phyloP scores from a whole-genome alignment of 2,113 vertebrate genomes.

The Danionella cerebrum region DNA sequence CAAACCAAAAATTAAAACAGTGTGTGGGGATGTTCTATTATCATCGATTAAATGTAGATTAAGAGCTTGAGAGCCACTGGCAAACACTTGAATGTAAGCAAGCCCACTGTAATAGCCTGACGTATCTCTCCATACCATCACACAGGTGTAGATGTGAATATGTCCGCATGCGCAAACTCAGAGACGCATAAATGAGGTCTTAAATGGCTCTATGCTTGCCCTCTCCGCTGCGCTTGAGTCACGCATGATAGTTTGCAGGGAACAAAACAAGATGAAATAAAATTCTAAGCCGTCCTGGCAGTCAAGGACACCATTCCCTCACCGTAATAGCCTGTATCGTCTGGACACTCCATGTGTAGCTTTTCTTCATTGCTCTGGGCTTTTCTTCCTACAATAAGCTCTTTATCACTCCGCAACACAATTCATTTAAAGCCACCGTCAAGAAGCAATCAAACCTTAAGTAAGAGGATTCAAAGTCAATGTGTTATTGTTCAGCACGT shows the following conservation, averaged over 20 bases:
- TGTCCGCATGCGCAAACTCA: slow-evolving; percentile 22
- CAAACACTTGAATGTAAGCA: slow-evolving; percentile 43
- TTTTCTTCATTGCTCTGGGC: slow-evolving; percentile 74
- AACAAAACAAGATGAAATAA: slow-evolving; percentile 78
- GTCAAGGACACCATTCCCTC: slow-evolving; percentile 76
- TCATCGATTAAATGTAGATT: too few species aligned
- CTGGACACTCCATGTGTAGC: slow-evolving; percentile 73
- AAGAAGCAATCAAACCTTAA: slow-evolving; percentile 78
- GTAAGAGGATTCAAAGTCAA: slow-evolving; percentile 79
- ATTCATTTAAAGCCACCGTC: slow-evolving; percentile 78
- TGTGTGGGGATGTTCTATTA: too few species aligned
- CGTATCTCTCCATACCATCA: background rate
- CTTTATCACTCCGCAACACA: slow-evolving; percentile 79
- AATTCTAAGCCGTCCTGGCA: slow-evolving; percentile 73
- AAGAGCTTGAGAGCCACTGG: too few species aligned
- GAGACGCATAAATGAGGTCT: slow-evolving; percentile 59
- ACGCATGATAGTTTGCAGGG: slow-evolving; percentile 70
- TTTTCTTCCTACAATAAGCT: slow-evolving; percentile 79
- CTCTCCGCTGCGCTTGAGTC: slow-evolving; percentile 64
- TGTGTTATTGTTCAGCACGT: slow-evolving; percentile 75
- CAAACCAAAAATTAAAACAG: too few species aligned
- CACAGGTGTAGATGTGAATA: background rate
- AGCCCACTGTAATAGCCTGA: slow-evolving; percentile 9
- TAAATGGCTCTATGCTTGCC: slow-evolving; percentile 59
- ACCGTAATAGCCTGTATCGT: slow-evolving; percentile 74